Base-by-base conservation (phyloP, 2,797 vertebrate species). In the Oophaga sylvatica region DNA sequence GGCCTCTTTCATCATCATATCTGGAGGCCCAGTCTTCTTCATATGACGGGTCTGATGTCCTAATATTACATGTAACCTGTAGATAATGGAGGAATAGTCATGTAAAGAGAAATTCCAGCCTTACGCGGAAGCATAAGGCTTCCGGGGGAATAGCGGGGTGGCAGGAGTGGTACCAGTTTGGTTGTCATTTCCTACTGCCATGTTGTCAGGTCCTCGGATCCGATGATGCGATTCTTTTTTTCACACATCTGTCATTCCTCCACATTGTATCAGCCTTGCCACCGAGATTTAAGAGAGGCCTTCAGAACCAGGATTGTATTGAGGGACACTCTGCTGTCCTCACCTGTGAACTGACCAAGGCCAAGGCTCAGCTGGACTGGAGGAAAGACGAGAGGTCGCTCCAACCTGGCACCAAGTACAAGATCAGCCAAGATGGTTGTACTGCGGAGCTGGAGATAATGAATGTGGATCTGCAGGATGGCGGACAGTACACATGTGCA, bases 401-500 rank as follows among this genome's bases (percentile, higher is more conserved):
- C 76, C 26, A 81, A 82, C 48, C 88, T 6, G 92, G 92, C 86
- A 89, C 87, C 31, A 95, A 94, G 79, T 93, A 94, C 0, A 56
- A 91, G 83, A 92, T 95, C 81, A 93, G 82, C 19, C 93, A 93
- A 88, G 94, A 82, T 0, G 94, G 94, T 81, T 88, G 83, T 48
- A 12, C 11, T 81, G 92, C 94, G 0, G 91, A 93, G 88, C 90
- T 94, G 90, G 77, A 26, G 10, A 93, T 94, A 83, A 86, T 0
- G 80, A 89, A 93, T 73, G 41, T 94, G 91, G 91, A 91, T 22
- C 29, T 91, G 82, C 92, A 93, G 57, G 97, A 98, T 0, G 91
- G 93, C 83, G 97, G 96, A 13, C 93, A 96, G 83, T 97, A 97
- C 92, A 96, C 94, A 0, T 98, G 97, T 90, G 82, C 95, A 83